A percentile compares a stretch with the other conserved stretches of the same genome.
These are phyloP conservation scores for Amblyteles armatorius DNA, from an alignment of 2,888 invertebrate species.

Conservation along the genomic window DNA sequence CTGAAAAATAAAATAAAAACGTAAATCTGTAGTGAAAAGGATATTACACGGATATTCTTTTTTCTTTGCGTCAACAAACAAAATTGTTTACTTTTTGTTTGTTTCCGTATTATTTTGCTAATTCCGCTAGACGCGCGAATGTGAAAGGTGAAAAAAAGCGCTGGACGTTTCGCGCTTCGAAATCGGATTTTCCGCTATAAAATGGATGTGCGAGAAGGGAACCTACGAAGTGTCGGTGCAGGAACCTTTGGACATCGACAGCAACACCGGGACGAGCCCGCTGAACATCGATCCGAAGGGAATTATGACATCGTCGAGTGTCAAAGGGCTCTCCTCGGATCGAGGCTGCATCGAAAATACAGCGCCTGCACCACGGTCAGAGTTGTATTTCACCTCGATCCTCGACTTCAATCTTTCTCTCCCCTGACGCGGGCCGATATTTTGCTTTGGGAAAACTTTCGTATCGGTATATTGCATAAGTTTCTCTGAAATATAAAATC, in stretches of 20 bases:
- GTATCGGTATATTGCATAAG: neutral
- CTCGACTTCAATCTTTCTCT: conserved; percentile 43
- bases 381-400: conserved; percentile 57
- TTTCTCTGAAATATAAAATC: neutral
- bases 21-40: neutral
- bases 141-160: neutral
- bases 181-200: neutral
- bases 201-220: neutral
- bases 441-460: neutral
- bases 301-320: conserved; percentile 40
- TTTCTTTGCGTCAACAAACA: neutral
- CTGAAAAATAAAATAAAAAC: neutral
- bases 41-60: neutral
- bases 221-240: neutral
- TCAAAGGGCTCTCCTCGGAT: conserved; percentile 33
- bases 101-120: no score
- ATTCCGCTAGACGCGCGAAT: no score
- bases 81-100: no score
- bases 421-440: conserved; percentile 33
- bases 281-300: conserved; percentile 34
- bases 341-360: conserved; percentile 33
- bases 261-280: conserved; percentile 13
- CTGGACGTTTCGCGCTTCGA: neutral
- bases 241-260: neutral
- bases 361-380: conserved; percentile 16